These are phyloP conservation scores for Sialis fuliginosa DNA, from an alignment of 2,888 invertebrate genomes.

Conservation along the genomic window DNA sequence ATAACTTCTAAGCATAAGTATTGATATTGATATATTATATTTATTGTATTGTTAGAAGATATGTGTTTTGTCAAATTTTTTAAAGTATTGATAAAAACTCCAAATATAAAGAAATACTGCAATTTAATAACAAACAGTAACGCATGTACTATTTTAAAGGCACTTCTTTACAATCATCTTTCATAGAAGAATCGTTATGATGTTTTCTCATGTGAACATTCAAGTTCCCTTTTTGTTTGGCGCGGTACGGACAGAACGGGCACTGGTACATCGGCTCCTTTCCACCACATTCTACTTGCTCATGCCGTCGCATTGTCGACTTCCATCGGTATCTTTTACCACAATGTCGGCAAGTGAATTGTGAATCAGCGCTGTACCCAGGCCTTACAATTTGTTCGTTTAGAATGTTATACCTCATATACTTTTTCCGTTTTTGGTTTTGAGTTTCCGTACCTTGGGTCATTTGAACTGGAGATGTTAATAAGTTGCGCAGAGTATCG, in stretches of 20 bases:
- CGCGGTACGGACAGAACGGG: conserved; percentile 58
- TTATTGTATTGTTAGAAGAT: too few species aligned
- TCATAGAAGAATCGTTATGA: conserved; percentile 27
- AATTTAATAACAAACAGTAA: too few species aligned
- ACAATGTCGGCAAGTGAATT: conserved; percentile 67
- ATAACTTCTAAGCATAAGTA: too few species aligned
- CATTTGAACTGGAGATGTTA: conserved; percentile 11
- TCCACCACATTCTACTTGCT: conserved; percentile 66
- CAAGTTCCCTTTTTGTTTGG: conserved; percentile 66
- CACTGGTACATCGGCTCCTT: conserved; percentile 70
- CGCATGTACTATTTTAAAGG: too few species aligned
- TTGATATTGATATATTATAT: too few species aligned
- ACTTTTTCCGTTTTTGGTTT: conserved; percentile 8
- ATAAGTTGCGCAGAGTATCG: conserved; percentile 13
- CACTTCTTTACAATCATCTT: background rate
- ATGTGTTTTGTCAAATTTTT: background rate
- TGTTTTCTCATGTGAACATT: conserved; percentile 68
- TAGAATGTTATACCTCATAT: conserved; percentile 12
- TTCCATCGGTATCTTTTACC: conserved; percentile 77
- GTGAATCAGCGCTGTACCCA: conserved; percentile 31
- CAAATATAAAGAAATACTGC: too few species aligned
- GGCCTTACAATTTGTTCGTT: conserved; percentile 15
- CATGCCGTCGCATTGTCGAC: conserved; percentile 65
- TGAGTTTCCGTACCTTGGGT: background rate
- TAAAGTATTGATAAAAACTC: too few species aligned